phyloP scores from a whole-genome alignment of 2,888 invertebrate genomes.

The Drosophila kuntzei region DNA sequence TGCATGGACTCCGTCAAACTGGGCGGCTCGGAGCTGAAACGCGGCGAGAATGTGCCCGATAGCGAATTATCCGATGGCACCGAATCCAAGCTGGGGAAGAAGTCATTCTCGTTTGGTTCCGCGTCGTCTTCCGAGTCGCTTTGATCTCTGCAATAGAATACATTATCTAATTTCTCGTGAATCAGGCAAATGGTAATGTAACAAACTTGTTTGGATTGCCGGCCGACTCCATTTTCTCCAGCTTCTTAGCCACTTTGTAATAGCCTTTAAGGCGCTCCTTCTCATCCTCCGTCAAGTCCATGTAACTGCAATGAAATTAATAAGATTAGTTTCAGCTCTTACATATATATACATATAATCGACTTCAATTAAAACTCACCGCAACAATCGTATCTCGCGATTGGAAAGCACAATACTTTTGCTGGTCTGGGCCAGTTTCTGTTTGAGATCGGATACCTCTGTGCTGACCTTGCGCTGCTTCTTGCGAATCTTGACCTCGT shows the following conservation, averaged over 20 bases:
- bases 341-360: too few species aligned
- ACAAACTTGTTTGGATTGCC: slow-evolving; percentile 88
- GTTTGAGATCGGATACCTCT: slow-evolving; percentile 94
- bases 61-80: slow-evolving; percentile 90
- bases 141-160: slow-evolving; percentile 87
- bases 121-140: slow-evolving; percentile 91
- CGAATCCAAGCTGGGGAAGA: slow-evolving; percentile 92
- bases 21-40: slow-evolving; percentile 91
- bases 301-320: slow-evolving; percentile 87
- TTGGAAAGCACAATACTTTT: slow-evolving; percentile 96
- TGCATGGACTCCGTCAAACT: slow-evolving; percentile 96
- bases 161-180: not conserved
- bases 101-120: slow-evolving; percentile 89
- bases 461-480: slow-evolving; percentile 96
- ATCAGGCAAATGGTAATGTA: not conserved
- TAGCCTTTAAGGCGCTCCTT: slow-evolving; percentile 96
- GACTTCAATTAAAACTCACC: slow-evolving; percentile 84
- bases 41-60: slow-evolving; percentile 89
- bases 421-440: slow-evolving; percentile 92
- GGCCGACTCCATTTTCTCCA: slow-evolving; percentile 94
- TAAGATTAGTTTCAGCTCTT: not conserved
- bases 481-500: slow-evolving; percentile 94
- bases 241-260: slow-evolving; percentile 95
- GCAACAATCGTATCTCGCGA: slow-evolving; percentile 93
- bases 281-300: slow-evolving; percentile 96